phyloP scores from a whole-genome alignment of 2,797 vertebrate species.

The Cyprinella venusta region DNA sequence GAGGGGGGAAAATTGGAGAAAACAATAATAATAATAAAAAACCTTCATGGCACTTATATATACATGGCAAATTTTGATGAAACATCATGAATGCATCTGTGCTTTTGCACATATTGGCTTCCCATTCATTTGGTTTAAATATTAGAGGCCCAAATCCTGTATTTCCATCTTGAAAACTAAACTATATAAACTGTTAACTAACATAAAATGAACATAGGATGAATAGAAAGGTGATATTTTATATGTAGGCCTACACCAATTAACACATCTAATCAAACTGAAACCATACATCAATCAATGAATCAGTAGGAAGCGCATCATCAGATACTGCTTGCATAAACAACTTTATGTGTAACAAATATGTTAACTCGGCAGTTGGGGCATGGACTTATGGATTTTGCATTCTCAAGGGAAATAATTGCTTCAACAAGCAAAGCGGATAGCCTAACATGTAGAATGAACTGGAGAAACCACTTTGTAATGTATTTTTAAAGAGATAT shows the following conservation, averaged over 20 bases:
- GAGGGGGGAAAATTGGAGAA: neutral
- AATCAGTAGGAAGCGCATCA: neutral
- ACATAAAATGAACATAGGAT: neutral
- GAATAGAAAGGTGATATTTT: neutral
- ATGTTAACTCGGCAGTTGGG: conserved; percentile 14
- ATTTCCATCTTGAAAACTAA: neutral
- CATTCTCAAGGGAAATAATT: neutral
- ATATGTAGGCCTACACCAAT: neutral
- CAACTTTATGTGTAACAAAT: conserved; percentile 40
- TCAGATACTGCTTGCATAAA: conserved; percentile 24
- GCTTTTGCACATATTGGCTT: neutral
- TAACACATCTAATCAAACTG: conserved; percentile 3
- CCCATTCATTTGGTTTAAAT: neutral
- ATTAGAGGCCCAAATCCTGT: neutral
- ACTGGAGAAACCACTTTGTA: conserved; percentile 52
- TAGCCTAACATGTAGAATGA: conserved; percentile 51
- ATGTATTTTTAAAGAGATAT: conserved; percentile 56
- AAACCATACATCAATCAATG: conserved; percentile 20
- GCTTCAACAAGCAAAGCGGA: conserved; percentile 32
- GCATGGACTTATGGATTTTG: conserved; percentile 11
- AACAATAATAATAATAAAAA: neutral
- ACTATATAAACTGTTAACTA: neutral
- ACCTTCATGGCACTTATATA: neutral
- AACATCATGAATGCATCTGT: neutral
- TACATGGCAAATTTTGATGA: conserved; percentile 3